phyloP scores from a whole-genome alignment of 2,113 vertebrate genomes.

The Sander vitreus region DNA sequence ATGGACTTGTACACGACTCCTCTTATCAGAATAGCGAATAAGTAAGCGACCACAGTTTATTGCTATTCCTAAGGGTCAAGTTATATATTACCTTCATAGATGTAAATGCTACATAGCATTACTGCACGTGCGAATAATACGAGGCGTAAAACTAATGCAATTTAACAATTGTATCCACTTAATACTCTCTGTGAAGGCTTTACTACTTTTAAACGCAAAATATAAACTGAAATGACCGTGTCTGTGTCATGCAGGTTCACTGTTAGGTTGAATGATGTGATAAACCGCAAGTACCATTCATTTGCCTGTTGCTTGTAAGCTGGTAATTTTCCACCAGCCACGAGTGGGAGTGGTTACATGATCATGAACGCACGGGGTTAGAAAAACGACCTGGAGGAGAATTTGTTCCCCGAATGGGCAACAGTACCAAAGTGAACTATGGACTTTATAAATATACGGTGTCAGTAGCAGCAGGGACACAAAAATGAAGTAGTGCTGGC shows the following conservation, averaged over 20 bases:
- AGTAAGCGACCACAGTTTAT: constrained; percentile 20
- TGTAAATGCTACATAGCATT: not conserved
- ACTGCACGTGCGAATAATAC: not conserved
- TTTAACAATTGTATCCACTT: constrained; percentile 2
- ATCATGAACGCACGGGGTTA: constrained; percentile 81
- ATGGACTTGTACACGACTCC: constrained; percentile 71
- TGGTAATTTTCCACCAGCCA: constrained; percentile 90
- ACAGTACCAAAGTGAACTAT: constrained; percentile 15
- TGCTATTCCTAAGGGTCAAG: not conserved
- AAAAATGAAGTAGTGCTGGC: not conserved
- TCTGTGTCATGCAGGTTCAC: constrained; percentile 1
- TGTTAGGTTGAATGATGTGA: constrained; percentile 31
- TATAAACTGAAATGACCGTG: not conserved
- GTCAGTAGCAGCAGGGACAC: not conserved
- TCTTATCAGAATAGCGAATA: constrained; percentile 43
- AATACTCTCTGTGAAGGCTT: not conserved
- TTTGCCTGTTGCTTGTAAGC: constrained; percentile 84
- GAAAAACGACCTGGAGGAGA: constrained; percentile 71
- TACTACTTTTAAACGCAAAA: constrained; percentile 39
- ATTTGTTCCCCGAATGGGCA: constrained; percentile 42
- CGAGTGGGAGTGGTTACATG: constrained; percentile 87
- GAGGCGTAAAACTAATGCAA: constrained; percentile 1
- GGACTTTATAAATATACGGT: constrained; percentile 9
- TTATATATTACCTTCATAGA: not conserved
- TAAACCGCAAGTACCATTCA: constrained; percentile 62